These are phyloP conservation scores for Drosophila ohnishii DNA, from an alignment of 1,140 invertebrate species.

Conservation along the genomic window DNA sequence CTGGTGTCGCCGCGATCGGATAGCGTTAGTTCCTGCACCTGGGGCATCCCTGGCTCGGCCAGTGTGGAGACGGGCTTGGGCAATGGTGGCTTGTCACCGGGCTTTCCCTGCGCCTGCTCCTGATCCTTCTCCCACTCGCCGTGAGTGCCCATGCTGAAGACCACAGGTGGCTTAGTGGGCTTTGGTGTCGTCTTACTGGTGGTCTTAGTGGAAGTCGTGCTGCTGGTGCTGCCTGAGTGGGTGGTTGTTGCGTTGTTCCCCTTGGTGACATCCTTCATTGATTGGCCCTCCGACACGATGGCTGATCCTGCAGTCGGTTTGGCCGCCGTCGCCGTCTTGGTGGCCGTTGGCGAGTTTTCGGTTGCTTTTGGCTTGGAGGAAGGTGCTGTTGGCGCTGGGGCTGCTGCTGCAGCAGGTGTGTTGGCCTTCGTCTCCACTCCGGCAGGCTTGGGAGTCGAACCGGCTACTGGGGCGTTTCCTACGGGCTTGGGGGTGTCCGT, in stretches of 20 bases:
- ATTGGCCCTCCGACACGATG: conserved; percentile 30
- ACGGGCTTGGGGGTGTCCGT: neutral
- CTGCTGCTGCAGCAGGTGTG: neutral
- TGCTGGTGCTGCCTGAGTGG: conserved; percentile 7
- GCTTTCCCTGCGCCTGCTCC: conserved; percentile 10
- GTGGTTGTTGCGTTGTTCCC: neutral
- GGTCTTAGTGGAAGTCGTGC: conserved; percentile 33
- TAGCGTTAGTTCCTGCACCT: conserved; percentile 60
- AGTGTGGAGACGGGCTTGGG: conserved; percentile 3
- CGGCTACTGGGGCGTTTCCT: neutral
- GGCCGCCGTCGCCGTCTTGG: neutral
- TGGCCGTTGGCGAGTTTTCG: neutral
- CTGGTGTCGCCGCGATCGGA: conserved; percentile 73
- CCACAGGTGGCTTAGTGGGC: conserved; percentile 64
- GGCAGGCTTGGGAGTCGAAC: neutral
- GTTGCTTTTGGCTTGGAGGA: neutral
- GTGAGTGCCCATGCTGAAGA: conserved; percentile 47
- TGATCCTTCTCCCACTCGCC: conserved; percentile 24
- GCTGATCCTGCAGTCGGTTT: conserved; percentile 14
- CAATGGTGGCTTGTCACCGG: conserved; percentile 1
- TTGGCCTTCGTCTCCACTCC: neutral
- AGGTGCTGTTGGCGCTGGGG: neutral
- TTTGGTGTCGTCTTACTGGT: conserved; percentile 56
- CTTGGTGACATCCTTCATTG: conserved; percentile 15
- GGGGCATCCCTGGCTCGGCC: conserved; percentile 35